Evolutionary conservation across 2,888 invertebrate species (phyloP).

Genomic region (Pharmacophagus antenor): DNA sequence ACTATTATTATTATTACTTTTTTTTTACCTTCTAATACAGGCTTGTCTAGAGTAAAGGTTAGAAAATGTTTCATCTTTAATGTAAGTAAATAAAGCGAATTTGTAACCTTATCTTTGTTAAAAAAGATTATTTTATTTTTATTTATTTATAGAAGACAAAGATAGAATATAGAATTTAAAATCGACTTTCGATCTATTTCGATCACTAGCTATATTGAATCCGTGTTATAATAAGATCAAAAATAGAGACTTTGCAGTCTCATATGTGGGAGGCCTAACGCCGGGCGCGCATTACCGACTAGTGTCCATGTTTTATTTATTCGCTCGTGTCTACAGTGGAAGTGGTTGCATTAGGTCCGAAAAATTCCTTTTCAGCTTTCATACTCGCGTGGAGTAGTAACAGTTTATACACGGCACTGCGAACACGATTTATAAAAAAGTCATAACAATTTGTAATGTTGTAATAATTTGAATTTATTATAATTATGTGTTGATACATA

Average conservation of each 20-base stretch:
- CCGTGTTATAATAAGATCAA: neutral
- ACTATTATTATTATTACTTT: no score
- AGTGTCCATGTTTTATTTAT: conserved; percentile 65
- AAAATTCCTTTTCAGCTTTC: conserved; percentile 42
- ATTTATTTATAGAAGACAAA: no score
- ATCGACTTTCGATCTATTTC: neutral
- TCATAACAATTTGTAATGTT: no score
- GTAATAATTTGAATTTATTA: no score
- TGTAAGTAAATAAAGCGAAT: no score
- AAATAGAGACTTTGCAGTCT: conserved; percentile 23
- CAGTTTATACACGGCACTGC: conserved; percentile 30
- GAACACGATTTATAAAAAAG: conserved; percentile 23
- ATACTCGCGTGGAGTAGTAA: conserved; percentile 23
- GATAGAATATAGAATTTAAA: no score
- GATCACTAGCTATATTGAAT: neutral
- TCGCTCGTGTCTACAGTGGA: conserved; percentile 59
- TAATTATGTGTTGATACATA: no score
- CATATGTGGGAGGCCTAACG: conserved; percentile 41
- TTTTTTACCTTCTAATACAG: no score
- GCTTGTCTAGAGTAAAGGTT: no score
- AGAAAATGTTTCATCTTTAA: no score
- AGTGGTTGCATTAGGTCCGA: conserved; percentile 69
- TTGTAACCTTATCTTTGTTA: no score
- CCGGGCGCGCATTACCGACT: conserved; percentile 60
- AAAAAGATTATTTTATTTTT: no score